These are phyloP conservation scores for Struthio camelus DNA, from an alignment of 2,113 vertebrate genomes.

Conservation along the genomic window DNA sequence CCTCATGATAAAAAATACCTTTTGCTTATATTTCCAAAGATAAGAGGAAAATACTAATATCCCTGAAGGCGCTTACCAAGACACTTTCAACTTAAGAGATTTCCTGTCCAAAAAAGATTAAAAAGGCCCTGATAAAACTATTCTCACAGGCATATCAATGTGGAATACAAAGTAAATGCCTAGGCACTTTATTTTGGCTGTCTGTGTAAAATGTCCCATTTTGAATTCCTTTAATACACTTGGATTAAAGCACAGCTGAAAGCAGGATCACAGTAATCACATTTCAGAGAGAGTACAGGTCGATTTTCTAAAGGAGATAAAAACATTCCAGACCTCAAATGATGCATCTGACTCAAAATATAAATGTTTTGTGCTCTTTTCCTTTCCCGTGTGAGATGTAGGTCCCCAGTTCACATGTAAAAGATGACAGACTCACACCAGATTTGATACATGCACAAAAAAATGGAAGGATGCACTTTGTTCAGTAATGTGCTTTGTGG, in stretches of 20 bases:
- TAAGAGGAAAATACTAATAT: conserved; percentile 27
- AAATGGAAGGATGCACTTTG: neutral
- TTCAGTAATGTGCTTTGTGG: neutral
- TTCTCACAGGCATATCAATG: neutral
- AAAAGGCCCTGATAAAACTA: conserved; percentile 10
- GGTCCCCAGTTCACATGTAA: neutral
- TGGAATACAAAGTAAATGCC: neutral
- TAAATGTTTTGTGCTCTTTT: neutral
- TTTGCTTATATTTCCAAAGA: conserved; percentile 35
- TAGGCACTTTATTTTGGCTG: neutral
- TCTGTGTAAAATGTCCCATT: neutral
- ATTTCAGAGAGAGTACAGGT: conserved; percentile 14
- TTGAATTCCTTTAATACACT: conserved; percentile 27
- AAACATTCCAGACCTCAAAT: conserved; percentile 2
- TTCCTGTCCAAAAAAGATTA: conserved; percentile 31
- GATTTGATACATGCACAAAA: neutral
- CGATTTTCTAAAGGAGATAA: conserved; percentile 29
- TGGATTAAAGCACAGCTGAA: conserved; percentile 29
- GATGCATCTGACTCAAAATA: conserved; percentile 9
- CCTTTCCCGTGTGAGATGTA: neutral
- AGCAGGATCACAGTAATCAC: neutral
- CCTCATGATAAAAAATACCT: neutral
- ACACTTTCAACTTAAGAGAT: neutral
- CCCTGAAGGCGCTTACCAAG: neutral
- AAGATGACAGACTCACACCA: neutral